Evolutionary conservation across 2,113 vertebrate species (phyloP).

Genomic region (Acrocephalus kingi): DNA sequence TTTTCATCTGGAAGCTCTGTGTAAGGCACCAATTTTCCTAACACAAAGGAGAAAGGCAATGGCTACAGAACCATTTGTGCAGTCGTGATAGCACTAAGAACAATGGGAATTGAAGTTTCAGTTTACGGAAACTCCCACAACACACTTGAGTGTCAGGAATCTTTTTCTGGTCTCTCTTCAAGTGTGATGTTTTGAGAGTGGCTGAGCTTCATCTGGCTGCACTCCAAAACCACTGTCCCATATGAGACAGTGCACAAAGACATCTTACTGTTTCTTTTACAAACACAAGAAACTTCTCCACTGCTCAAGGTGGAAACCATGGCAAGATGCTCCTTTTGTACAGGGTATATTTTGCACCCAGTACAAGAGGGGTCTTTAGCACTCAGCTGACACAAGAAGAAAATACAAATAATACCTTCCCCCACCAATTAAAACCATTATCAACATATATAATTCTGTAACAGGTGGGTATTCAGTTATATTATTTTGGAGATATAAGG

Average conservation of each 20-base stretch:
- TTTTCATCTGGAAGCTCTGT: background rate
- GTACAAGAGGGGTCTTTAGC: background rate
- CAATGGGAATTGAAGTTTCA: background rate
- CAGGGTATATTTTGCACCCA: background rate
- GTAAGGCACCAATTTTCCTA: background rate
- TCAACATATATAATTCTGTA: background rate
- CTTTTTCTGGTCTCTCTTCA: background rate
- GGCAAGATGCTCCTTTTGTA: background rate
- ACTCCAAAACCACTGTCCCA: background rate
- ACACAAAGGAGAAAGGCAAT: background rate
- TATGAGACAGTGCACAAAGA: background rate
- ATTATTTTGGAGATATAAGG: background rate
- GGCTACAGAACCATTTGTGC: background rate
- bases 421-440: background rate
- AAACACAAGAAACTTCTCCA: background rate
- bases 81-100: background rate
- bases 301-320: background rate
- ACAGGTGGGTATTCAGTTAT: background rate
- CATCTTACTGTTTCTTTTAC: background rate
- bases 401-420: background rate
- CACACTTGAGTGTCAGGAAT: background rate
- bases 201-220: background rate
- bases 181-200: background rate
- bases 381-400: background rate
- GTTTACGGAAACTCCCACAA: background rate